Evolutionary conservation across 2,888 invertebrate species (phyloP).

Genomic region (Phoenoteleia sp.): DNA sequence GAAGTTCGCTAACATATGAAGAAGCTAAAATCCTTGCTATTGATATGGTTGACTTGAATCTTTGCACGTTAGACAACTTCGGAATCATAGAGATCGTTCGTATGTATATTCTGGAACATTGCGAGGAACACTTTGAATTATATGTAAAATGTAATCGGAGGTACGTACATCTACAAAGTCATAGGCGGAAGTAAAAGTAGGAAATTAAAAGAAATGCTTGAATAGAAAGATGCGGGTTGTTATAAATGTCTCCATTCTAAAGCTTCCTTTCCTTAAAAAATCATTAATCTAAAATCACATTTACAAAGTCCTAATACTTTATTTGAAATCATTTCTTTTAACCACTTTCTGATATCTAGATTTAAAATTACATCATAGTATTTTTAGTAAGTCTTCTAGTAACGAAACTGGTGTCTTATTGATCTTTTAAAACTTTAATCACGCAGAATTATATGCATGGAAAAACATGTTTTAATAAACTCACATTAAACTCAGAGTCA

Average conservation of each 20-base stretch:
- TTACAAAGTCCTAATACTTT: too few species aligned
- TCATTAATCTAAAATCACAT: not conserved
- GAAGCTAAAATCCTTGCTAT: not conserved
- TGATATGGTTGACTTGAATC: conserved; percentile 3
- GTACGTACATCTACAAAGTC: not conserved
- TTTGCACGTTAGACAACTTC: conserved; percentile 9
- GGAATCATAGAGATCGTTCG: conserved; percentile 14
- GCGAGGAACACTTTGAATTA: conserved; percentile 17
- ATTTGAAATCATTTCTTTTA: too few species aligned
- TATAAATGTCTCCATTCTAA: conserved; percentile 5
- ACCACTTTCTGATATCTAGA: too few species aligned
- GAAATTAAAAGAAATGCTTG: not conserved
- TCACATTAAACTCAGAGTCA: too few species aligned
- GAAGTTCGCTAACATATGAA: not conserved
- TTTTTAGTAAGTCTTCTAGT: too few species aligned
- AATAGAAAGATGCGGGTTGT: not conserved
- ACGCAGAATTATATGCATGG: too few species aligned
- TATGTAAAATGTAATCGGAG: conserved; percentile 8
- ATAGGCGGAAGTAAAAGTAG: conserved; percentile 7
- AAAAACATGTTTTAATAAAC: too few species aligned
- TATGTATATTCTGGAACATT: conserved; percentile 15
- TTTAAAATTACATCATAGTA: too few species aligned
- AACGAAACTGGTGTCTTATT: too few species aligned
- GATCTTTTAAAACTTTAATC: too few species aligned
- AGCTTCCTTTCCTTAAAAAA: not conserved